These are phyloP conservation scores for Plectrocnemia conspersa DNA, from an alignment of 1,140 invertebrate genomes.

Conservation along the genomic window DNA sequence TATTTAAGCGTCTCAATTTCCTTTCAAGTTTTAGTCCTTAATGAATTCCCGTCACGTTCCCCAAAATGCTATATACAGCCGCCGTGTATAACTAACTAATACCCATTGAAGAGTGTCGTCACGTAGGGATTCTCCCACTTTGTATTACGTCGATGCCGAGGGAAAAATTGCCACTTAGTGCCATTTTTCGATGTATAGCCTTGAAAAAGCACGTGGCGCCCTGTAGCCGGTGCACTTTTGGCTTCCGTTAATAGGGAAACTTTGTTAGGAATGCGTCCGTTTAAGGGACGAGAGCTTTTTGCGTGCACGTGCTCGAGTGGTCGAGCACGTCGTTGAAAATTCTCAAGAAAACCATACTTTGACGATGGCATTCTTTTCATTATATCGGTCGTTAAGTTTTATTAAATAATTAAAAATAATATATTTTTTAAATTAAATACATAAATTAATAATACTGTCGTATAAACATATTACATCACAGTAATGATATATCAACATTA, in stretches of 20 bases:
- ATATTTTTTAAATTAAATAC: too few relatives aligned
- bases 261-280: too few relatives aligned
- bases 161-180: constrained; percentile 33
- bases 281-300: too few relatives aligned
- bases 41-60: constrained; percentile 31
- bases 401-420: too few relatives aligned
- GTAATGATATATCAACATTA: too few relatives aligned
- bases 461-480: too few relatives aligned
- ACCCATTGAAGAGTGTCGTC: constrained; percentile 29
- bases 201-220: constrained; percentile 29
- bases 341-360: too few relatives aligned
- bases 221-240: constrained; percentile 7
- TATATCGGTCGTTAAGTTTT: too few relatives aligned
- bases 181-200: constrained; percentile 24
- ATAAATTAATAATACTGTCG: too few relatives aligned
- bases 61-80: constrained; percentile 28
- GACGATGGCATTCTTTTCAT: too few relatives aligned
- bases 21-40: constrained; percentile 21
- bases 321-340: too few relatives aligned
- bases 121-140: constrained; percentile 33
- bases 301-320: too few relatives aligned
- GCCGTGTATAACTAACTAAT: constrained; percentile 30
- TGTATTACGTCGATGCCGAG: constrained; percentile 22
- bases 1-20: constrained; percentile 35
- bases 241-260: constrained; percentile 12